Evolutionary conservation across 23 tunicate genomes (phyloP), one percentile per base, ranked within the genome.

Genomic region (Trididemnum nubilum): DNA sequence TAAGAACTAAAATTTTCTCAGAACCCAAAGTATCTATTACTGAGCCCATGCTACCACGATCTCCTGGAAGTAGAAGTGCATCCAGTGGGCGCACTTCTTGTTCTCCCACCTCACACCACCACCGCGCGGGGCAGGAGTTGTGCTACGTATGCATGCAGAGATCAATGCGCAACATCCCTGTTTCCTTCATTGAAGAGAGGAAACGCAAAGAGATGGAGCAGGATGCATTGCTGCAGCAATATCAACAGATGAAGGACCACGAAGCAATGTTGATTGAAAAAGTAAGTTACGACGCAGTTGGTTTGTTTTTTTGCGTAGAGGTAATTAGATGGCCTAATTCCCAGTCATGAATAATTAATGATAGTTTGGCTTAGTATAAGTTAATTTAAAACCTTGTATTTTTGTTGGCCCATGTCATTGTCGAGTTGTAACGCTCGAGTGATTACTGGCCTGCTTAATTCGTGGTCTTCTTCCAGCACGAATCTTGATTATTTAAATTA

Each of bases 111-210:
- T 63, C 35, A 23, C 90, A 85, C 69, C 97, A 92, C 65, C 91
- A 92, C 85, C 54, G 88, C 22, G 86, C 93, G 9, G 98, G 93
- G 0, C 98, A 93, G 64, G 99, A 95, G 75, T 79, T 95, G 52
- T 95, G 99, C 60, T 95, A 95, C 80, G 79, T 95, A 24, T 95
- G 99, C 80, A 89, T 90, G 92, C 99, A 95, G 52, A 76, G 99
- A 24, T 75, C 92, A 0, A 86, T 85, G 92, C 51, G 99, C 25
- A 95, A 95, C 65, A 76, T 95, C 23, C 96, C 96, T 3, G 99
- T 95, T 5, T 86, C 91, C 0, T 93, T 93, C 39, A 86, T 71
- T n/a, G 83, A 86, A 64, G 92, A 90, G 73, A 78, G 96, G 64
- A 86, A 76, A 57, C 59, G 96, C 44, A 90, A 86, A 44, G 95